Evolutionary conservation across 2,888 invertebrate genomes (phyloP), one percentile per base, ranked within the genome.

Genomic region (Pterobdella sp.): DNA sequence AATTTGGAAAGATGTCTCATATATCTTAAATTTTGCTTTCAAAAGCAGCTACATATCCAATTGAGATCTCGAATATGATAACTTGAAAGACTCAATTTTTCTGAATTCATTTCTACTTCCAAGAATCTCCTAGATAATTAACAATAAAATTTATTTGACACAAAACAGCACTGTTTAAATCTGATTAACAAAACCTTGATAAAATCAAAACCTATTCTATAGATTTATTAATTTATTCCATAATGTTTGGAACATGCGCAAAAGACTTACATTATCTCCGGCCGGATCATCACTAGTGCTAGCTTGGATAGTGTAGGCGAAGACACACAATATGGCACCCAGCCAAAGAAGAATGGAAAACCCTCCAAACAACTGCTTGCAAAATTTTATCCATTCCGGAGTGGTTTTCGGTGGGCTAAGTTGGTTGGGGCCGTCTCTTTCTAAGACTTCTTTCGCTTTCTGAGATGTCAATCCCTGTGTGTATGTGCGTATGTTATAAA

Each of bases 211-310:
- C n/a, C n/a, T n/a, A n/a, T n/a, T n/a, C n/a, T n/a, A n/a, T n/a
- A 42, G 49, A 14, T 7, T 42, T 42, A 22, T 14, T 42, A 22
- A 14, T 7, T 42, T 42, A 22, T 42, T 7, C 7, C 22, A 22
- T 42, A 22, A 42, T 22, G 49, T 42, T 42, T 42, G 7, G 22
- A 22, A 14, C 49, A 22, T 42, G 49, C 10, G 49, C 14, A 56
- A 22, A 4, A 49, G 2, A 73, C 77, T 74, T 65, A 78, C 77
- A 68, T 96, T 94, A 88, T 96, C 95, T 85, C 94, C 93, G 82
- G 91, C 90, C 77, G 94, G 93, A 85, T 95, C 93, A 85, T 95
- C 94, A 82, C 91, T 91, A 84, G 94, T 93, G 87, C 90, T 74
- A 18, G 79, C 77, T 71, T 81, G 79, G 75, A 81, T 81, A 71